Conservation (phyloP, 2,888 invertebrate genomes). For the Chrysolina americana region DNA sequence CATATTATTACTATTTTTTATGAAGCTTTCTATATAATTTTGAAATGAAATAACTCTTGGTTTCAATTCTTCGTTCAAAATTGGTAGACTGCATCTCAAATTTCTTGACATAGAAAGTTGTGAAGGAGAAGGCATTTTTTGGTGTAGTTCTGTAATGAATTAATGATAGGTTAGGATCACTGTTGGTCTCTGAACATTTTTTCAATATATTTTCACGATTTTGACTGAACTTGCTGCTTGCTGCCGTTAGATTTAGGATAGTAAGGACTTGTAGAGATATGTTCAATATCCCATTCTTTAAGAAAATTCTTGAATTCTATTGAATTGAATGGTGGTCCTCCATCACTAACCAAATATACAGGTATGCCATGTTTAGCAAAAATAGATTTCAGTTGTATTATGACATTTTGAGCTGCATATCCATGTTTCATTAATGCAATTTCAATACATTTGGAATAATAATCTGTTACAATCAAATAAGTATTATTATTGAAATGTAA, state of each 20-base stretch:
- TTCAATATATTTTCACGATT: background rate
- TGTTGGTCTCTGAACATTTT: background rate
- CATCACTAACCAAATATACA: background rate
- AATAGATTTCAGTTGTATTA: conserved; percentile 7
- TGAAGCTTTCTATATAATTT: too few relatives aligned
- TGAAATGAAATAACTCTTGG: too few relatives aligned
- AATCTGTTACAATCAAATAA: too few relatives aligned
- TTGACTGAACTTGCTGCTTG: background rate
- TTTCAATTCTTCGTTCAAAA: too few relatives aligned
- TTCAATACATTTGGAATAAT: background rate
- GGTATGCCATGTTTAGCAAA: background rate
- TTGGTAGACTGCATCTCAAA: too few relatives aligned
- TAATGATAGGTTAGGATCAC: background rate
- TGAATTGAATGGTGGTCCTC: too few relatives aligned
- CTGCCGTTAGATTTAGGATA: background rate
- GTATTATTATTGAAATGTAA: background rate
- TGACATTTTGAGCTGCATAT: background rate
- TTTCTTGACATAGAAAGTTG: too few relatives aligned
- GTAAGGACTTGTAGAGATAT: background rate
- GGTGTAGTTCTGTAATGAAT: too few relatives aligned
- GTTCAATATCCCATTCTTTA: background rate
- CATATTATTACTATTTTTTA: too few relatives aligned
- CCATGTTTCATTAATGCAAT: background rate
- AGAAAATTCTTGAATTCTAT: background rate
- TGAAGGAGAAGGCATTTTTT: too few relatives aligned